Conservation (phyloP, 2,113 vertebrate genomes). For the Nibea coibor region DNA sequence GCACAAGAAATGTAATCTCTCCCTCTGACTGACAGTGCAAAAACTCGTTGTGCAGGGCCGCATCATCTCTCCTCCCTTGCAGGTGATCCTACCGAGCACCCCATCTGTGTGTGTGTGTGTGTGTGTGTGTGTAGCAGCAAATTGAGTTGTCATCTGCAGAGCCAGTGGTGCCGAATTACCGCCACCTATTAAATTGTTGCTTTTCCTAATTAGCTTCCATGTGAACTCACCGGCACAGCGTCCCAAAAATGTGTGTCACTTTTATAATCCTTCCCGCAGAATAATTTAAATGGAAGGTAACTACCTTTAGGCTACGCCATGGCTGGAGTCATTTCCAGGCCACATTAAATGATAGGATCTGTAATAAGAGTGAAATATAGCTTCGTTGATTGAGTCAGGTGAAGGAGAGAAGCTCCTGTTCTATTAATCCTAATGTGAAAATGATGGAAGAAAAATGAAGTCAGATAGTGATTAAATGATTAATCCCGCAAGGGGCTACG, state of each 20-base stretch:
- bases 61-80: background rate
- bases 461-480: conserved; percentile 49
- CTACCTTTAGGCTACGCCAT: conserved; percentile 56
- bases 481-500: conserved; percentile 29
- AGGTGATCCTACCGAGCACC: conserved; percentile 10
- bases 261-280: conserved; percentile 62
- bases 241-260: conserved; percentile 59
- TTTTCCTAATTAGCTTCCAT: conserved; percentile 70
- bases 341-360: conserved; percentile 81
- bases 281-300: conserved; percentile 50
- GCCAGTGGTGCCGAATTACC: conserved; percentile 49
- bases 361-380: conserved; percentile 67
- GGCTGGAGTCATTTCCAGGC: conserved; percentile 60
- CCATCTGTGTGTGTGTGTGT: background rate
- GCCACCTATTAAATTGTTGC: conserved; percentile 65
- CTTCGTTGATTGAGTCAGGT: conserved; percentile 62
- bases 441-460: conserved; percentile 63
- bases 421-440: conserved; percentile 66
- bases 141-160: conserved; percentile 55
- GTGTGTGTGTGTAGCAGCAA: background rate
- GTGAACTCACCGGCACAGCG: conserved; percentile 50
- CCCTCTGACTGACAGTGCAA: background rate
- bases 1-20: background rate
- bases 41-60: background rate
- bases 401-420: conserved; percentile 52